Conservation (phyloP, 2,113 vertebrate genomes). For the Emydura subglobosa region DNA sequence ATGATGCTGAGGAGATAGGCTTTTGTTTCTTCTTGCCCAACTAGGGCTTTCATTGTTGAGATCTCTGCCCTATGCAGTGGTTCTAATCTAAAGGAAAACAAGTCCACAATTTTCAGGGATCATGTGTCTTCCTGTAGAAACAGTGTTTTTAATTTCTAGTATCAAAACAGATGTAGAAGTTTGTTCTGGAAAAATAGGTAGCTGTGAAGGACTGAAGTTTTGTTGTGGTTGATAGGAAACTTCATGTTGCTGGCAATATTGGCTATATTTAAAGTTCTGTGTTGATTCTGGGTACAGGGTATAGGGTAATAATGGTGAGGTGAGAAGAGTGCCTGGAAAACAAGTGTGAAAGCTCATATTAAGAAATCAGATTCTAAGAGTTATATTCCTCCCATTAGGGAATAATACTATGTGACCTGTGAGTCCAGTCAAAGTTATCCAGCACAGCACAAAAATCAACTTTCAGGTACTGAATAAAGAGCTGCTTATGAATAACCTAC, state of each 20-base stretch:
- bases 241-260: background rate
- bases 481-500: conserved; percentile 5
- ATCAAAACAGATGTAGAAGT: background rate
- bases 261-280: background rate
- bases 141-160: background rate
- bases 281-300: background rate
- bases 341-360: background rate
- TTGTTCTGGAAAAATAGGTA: background rate
- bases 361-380: background rate
- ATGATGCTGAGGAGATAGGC: background rate
- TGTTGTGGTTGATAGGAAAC: background rate
- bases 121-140: background rate
- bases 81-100: background rate
- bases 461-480: background rate
- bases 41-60: background rate
- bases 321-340: background rate
- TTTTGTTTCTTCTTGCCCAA: background rate
- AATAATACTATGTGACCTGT: background rate
- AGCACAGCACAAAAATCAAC: background rate
- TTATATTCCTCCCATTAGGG: background rate
- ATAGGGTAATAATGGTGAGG: background rate
- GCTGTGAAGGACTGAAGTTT: background rate
- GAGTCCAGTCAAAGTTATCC: background rate
- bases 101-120: background rate
- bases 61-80: background rate